Conservation (phyloP, 2,888 invertebrate genomes). For the Heliothis peltigera region DNA sequence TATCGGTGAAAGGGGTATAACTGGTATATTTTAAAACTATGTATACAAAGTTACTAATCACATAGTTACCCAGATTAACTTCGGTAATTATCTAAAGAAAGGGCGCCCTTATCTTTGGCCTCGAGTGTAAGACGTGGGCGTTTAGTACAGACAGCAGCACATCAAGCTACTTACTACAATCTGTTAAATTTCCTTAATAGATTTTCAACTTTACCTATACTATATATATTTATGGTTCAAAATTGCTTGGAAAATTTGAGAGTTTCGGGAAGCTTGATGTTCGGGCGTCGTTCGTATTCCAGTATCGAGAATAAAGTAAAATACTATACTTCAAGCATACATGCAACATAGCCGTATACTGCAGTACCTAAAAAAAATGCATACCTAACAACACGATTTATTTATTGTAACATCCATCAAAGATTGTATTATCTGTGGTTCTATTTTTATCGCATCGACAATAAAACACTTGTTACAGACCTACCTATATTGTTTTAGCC, state of each 20-base stretch:
- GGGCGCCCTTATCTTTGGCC: background rate
- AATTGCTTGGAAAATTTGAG: too few species aligned
- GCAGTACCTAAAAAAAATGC: background rate
- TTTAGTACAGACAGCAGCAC: too few species aligned
- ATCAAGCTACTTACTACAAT: too few species aligned
- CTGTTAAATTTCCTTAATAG: too few species aligned
- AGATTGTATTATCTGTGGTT: too few species aligned
- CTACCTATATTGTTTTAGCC: slow-evolving; percentile 1
- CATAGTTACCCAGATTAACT: background rate
- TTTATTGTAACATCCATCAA: background rate
- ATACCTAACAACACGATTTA: background rate
- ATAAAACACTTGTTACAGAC: background rate
- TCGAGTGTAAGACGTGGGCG: background rate
- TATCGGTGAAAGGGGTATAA: background rate
- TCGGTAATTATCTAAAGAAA: background rate
- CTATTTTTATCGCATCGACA: slow-evolving; percentile 1
- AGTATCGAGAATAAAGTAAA: too few species aligned
- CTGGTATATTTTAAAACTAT: background rate
- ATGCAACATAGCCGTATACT: background rate
- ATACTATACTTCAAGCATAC: too few species aligned
- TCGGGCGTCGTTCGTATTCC: too few species aligned
- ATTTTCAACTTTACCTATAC: too few species aligned
- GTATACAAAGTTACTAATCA: background rate
- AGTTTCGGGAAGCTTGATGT: too few species aligned
- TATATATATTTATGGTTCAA: too few species aligned